Conservation (phyloP, 2,888 invertebrate genomes). For the Drosophila neutralis region DNA sequence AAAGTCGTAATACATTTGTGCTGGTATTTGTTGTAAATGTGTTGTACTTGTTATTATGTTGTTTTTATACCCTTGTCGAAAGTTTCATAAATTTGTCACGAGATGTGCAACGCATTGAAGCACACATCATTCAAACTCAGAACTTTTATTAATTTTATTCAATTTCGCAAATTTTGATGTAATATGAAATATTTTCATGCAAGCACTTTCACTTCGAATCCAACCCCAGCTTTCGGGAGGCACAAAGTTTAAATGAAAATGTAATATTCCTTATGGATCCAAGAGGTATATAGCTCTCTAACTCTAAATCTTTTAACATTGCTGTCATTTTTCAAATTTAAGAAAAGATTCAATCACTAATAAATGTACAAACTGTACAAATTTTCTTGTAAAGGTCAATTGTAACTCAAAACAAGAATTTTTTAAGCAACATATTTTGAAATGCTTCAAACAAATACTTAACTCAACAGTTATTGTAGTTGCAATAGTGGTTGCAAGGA, state of each 20-base stretch:
- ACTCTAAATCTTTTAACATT: background rate
- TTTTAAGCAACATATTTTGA: background rate
- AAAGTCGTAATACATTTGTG: conserved; percentile 65
- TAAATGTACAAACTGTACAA: background rate
- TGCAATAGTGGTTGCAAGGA: background rate
- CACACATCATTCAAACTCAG: background rate
- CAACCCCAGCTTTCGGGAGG: background rate
- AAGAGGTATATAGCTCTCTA: background rate
- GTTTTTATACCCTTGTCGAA: conserved; percentile 40
- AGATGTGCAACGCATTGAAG: conserved; percentile 1
- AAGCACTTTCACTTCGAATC: background rate
- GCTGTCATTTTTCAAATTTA: background rate
- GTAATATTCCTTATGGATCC: background rate
- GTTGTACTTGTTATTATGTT: conserved; percentile 23
- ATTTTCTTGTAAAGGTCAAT: background rate
- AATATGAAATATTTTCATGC: background rate
- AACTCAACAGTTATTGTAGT: background rate
- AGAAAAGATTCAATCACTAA: background rate
- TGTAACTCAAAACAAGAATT: background rate
- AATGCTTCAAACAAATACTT: background rate
- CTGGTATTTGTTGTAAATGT: conserved; percentile 23
- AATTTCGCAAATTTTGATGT: background rate
- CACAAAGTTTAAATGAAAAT: background rate
- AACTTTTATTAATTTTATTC: background rate
- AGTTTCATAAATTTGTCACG: conserved; percentile 14